Percentiles rank a stretch among this genome's conserved stretches.
Evolutionary conservation across 2,113 vertebrate species (phyloP).

Genomic region (Eulacestoma nigropectus): DNA sequence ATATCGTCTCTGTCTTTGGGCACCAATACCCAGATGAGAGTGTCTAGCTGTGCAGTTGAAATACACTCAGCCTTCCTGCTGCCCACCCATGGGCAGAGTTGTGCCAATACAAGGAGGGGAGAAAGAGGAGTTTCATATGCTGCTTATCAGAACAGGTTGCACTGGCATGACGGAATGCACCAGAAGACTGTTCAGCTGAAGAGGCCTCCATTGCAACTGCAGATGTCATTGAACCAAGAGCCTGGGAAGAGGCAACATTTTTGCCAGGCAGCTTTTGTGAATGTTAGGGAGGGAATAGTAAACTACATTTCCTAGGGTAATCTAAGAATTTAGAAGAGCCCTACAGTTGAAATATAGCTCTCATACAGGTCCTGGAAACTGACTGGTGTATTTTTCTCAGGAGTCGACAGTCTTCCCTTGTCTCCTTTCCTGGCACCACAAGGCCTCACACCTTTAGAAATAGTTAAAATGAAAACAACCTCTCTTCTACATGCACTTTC

Average conservation of each 20-base stretch:
- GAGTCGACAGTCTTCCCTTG: neutral
- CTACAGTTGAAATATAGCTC: neutral
- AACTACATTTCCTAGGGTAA: neutral
- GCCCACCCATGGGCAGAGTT: neutral
- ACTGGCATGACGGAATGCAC: neutral
- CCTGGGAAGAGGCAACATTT: neutral
- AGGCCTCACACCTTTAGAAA: neutral
- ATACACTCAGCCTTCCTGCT: neutral
- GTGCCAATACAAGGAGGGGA: neutral
- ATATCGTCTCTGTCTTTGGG: neutral
- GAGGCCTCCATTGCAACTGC: neutral
- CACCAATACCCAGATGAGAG: neutral
- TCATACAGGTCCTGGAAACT: neutral
- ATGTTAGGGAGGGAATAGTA: neutral
- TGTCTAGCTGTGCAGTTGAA: neutral
- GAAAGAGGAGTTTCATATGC: neutral
- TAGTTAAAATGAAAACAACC: slow-evolving; percentile 4
- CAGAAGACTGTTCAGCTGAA: neutral
- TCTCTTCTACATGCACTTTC: neutral
- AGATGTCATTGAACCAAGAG: neutral
- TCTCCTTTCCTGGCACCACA: neutral
- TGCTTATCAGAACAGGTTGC: neutral
- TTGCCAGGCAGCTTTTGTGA: neutral
- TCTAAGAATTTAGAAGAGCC: neutral
- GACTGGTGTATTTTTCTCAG: neutral